Percentiles rank a stretch among this genome's conserved stretches.
phyloP scores from a whole-genome alignment of 30 jellyfish, hydroid and myxozoan species.

The Calvadosia cruxmelitensis region DNA sequence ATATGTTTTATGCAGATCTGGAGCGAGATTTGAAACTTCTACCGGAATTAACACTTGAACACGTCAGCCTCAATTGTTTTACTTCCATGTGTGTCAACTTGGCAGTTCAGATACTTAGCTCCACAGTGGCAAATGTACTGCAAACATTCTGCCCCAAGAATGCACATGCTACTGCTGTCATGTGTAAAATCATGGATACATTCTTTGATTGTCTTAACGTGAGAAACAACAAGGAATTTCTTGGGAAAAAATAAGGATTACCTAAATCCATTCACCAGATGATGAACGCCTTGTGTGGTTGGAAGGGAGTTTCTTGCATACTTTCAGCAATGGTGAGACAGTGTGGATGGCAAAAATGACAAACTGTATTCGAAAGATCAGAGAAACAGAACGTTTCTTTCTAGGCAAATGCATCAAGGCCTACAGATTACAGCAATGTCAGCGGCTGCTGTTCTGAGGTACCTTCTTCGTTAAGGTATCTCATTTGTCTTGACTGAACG shows the following conservation, averaged over 20 bases:
- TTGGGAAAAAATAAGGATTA: conserved; percentile 14
- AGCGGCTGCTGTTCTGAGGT: conserved; percentile 16
- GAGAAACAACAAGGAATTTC: conserved; percentile 13
- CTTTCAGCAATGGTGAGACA: conserved; percentile 2
- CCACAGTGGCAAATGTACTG: conserved; percentile 35
- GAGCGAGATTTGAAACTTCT: conserved; percentile 12
- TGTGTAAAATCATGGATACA: conserved; percentile 17
- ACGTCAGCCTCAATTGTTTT: conserved; percentile 26
- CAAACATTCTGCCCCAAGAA: conserved; percentile 7
- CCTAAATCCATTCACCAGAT: conserved; percentile 18
- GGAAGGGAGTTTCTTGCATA: too few species aligned
- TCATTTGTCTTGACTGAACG: conserved; percentile 17
- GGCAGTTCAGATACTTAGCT: conserved; percentile 44
- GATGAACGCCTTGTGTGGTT: conserved; percentile 46
- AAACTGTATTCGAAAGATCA: background rate
- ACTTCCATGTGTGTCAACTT: conserved; percentile 24
- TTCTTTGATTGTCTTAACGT: conserved; percentile 28
- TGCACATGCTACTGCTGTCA: conserved; percentile 26
- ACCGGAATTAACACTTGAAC: conserved; percentile 39
- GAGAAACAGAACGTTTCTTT: conserved; percentile 25
- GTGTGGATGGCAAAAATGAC: conserved; percentile 1
- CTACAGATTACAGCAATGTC: conserved; percentile 22
- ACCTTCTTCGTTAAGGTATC: conserved; percentile 18
- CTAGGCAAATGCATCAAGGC: conserved; percentile 47
- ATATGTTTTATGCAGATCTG: conserved; percentile 16